A percentile compares a stretch with the other conserved stretches of the same genome.
Conservation (phyloP, 2,888 invertebrate species). For the Stenodera caucasica region DNA sequence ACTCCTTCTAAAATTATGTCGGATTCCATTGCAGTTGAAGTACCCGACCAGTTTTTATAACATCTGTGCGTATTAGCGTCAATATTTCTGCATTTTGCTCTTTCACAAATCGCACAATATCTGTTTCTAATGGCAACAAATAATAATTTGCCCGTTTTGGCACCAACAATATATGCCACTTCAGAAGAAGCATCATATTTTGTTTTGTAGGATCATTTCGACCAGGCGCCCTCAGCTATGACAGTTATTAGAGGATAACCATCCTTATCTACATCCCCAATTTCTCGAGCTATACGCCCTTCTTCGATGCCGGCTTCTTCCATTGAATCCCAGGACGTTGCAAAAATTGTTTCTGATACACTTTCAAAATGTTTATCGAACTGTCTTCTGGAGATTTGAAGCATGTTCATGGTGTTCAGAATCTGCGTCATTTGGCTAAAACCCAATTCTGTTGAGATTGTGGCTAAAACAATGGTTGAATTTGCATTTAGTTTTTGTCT, state of each 20-base stretch:
- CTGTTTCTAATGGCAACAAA: slow-evolving; percentile 42
- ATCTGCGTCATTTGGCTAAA: too few species aligned
- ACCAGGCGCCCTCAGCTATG: slow-evolving; percentile 40
- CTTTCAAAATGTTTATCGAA: slow-evolving; percentile 6
- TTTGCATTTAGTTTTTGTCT: too few species aligned
- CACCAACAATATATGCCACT: slow-evolving; percentile 33
- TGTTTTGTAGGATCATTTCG: slow-evolving; percentile 34
- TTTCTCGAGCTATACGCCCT: slow-evolving; percentile 28
- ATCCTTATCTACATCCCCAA: slow-evolving; percentile 33
- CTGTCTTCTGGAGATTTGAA: slow-evolving; percentile 12
- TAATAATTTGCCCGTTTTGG: slow-evolving; percentile 34
- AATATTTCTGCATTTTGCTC: slow-evolving; percentile 29
- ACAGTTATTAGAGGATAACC: slow-evolving; percentile 36
- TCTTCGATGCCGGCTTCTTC: slow-evolving; percentile 28
- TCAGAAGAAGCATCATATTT: slow-evolving; percentile 44
- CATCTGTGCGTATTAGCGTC: slow-evolving; percentile 36
- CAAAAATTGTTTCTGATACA: too few species aligned
- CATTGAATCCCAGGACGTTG: slow-evolving; percentile 18
- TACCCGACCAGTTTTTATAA: slow-evolving; percentile 44
- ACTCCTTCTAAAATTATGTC: slow-evolving; percentile 47
- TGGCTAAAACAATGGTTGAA: too few species aligned
- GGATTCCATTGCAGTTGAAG: slow-evolving; percentile 44
- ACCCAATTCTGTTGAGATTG: too few species aligned
- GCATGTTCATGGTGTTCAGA: too few species aligned
- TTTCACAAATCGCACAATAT: slow-evolving; percentile 41